A percentile compares a stretch with the other conserved stretches of the same genome.
These are phyloP conservation scores for Chelon auratus DNA, from an alignment of 2,797 vertebrate genomes.

Conservation along the genomic window DNA sequence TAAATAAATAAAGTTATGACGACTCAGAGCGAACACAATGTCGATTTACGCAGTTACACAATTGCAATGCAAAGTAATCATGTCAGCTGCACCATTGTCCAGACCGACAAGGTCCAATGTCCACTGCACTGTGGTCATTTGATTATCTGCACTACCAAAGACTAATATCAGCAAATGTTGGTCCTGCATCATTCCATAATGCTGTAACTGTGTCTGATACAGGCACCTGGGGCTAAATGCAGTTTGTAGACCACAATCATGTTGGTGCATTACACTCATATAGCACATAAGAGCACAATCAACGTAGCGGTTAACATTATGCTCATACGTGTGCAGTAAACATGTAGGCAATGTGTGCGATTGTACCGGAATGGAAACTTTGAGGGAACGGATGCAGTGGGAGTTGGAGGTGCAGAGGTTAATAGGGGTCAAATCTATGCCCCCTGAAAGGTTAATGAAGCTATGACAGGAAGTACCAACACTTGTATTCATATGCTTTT, in stretches of 20 bases:
- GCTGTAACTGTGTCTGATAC: neutral
- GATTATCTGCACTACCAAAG: conserved; percentile 8
- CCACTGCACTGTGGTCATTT: conserved; percentile 6
- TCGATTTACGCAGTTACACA: neutral
- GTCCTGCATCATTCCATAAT: conserved; percentile 5
- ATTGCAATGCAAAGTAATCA: neutral
- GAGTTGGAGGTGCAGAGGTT: neutral
- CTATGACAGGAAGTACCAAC: neutral
- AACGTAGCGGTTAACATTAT: neutral
- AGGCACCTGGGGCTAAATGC: neutral
- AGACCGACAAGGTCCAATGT: conserved; percentile 7
- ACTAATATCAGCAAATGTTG: neutral
- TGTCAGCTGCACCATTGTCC: neutral
- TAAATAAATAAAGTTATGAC: neutral
- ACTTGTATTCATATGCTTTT: neutral
- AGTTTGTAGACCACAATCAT: neutral
- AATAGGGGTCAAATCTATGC: neutral
- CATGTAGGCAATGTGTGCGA: neutral
- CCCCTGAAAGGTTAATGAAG: neutral
- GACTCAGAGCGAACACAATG: neutral
- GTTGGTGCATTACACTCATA: neutral
- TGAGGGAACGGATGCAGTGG: too few relatives aligned
- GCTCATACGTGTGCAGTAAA: neutral
- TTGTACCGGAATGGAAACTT: neutral
- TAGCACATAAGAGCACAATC: neutral